Conservation (phyloP, 2,113 vertebrate genomes). For the Lampris incognitus region DNA sequence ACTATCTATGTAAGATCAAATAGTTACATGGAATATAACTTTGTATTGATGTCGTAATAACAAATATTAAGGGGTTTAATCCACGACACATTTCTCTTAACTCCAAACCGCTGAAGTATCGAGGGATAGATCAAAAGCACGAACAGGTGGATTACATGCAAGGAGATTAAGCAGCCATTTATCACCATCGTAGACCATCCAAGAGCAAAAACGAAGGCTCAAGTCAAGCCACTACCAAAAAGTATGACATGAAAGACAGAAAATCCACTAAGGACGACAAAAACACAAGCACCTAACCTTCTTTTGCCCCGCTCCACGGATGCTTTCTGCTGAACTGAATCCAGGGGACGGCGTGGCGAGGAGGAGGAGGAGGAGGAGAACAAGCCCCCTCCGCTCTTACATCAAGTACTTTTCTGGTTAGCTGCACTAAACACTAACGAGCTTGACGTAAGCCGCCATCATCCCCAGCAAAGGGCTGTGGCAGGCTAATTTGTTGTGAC, state of each 20-base stretch:
- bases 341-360: constrained; percentile 3
- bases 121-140: no score
- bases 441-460: constrained; percentile 77
- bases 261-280: not conserved
- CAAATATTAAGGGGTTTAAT: no score
- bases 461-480: constrained; percentile 66
- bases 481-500: constrained; percentile 75
- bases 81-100: no score
- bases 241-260: not conserved
- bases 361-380: constrained; percentile 35
- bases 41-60: no score
- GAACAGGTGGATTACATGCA: no score
- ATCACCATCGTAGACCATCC: no score
- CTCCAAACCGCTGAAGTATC: no score
- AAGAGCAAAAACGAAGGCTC: no score
- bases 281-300: constrained; percentile 27
- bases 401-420: constrained; percentile 57
- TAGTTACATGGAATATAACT: no score
- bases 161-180: no score
- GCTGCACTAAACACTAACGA: constrained; percentile 74
- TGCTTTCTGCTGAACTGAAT: constrained; percentile 32
- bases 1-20: no score
- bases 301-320: constrained; percentile 21
- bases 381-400: constrained; percentile 16
- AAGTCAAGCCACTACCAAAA: no score